Evolutionary conservation across 2,888 invertebrate species (phyloP).

Genomic region (Lordiphosa fenestrarum): DNA sequence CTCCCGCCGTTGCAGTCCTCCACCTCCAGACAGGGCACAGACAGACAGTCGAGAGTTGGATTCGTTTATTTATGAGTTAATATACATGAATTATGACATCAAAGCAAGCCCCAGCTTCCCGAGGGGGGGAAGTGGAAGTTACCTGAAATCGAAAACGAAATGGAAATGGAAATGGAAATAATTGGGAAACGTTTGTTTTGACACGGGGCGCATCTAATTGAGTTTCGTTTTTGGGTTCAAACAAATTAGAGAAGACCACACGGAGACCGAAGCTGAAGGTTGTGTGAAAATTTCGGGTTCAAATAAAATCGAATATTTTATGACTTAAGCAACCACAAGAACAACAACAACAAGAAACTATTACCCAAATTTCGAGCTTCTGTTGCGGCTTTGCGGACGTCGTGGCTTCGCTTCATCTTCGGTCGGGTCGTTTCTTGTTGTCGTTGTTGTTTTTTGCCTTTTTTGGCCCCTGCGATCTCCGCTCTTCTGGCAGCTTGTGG

Average conservation of each 20-base stretch:
- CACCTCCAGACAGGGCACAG: slow-evolving; percentile 19
- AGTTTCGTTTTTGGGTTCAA: slow-evolving; percentile 43
- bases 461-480: slow-evolving; percentile 47
- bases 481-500: slow-evolving; percentile 50
- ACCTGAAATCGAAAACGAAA: slow-evolving; percentile 68
- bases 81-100: slow-evolving; percentile 79
- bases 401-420: slow-evolving; percentile 22
- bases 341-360: slow-evolving; percentile 48
- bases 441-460: slow-evolving; percentile 51
- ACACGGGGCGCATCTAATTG: slow-evolving; percentile 70
- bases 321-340: slow-evolving; percentile 64
- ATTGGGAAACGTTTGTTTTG: slow-evolving; percentile 65
- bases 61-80: slow-evolving; percentile 79
- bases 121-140: slow-evolving; percentile 27
- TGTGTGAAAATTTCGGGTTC: slow-evolving; percentile 57
- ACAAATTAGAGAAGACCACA: slow-evolving; percentile 56
- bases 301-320: slow-evolving; percentile 73
- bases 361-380: slow-evolving; percentile 65
- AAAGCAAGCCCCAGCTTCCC: slow-evolving; percentile 31
- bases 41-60: slow-evolving; percentile 60
- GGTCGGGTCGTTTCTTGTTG: slow-evolving; percentile 6
- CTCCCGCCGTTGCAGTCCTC: slow-evolving; percentile 53
- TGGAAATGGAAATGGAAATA: slow-evolving; percentile 64
- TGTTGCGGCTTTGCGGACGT: slow-evolving; percentile 67
- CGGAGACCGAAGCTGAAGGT: slow-evolving; percentile 56